Percentiles rank a stretch among this genome's conserved stretches.
These are phyloP conservation scores for Caenorhabditis sp. DNA, from an alignment of 2,888 invertebrate species.

Conservation along the genomic window DNA sequence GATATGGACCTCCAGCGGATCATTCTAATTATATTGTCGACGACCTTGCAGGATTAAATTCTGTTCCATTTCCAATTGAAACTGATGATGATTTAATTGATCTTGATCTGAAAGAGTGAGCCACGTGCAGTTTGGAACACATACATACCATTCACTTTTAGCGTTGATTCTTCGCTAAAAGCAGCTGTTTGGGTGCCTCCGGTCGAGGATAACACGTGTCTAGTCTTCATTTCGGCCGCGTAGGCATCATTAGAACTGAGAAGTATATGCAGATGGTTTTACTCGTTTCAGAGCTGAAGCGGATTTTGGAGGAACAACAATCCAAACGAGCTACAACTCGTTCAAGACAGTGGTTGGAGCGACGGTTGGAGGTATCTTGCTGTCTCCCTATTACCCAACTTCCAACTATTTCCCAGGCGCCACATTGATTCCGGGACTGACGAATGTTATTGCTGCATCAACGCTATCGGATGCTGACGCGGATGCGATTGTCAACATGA, in stretches of 20 bases:
- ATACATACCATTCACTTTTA: neutral
- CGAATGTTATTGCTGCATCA: neutral
- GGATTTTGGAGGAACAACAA: neutral
- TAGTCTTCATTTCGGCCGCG: constrained; percentile 31
- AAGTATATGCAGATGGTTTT: neutral
- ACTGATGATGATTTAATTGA: constrained; percentile 11
- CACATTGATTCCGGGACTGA: constrained; percentile 24
- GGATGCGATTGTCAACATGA: neutral
- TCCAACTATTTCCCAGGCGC: neutral
- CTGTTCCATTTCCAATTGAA: constrained; percentile 1
- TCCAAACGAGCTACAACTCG: constrained; percentile 3
- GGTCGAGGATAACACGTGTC: constrained; percentile 2
- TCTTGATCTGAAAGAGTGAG: constrained; percentile 24
- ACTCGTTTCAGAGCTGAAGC: constrained; percentile 19
- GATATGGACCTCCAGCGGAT: neutral
- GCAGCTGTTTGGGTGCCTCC: constrained; percentile 14
- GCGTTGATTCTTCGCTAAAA: constrained; percentile 13
- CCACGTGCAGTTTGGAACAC: neutral
- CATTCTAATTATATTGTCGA: neutral
- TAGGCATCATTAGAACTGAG: constrained; percentile 3
- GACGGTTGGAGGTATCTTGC: neutral
- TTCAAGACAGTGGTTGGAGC: constrained; percentile 20
- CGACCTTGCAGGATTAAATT: neutral
- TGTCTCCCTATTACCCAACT: neutral
- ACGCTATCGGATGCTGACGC: constrained; percentile 18